Evolutionary conservation across 1,140 invertebrate genomes (phyloP), one percentile per base, ranked within the genome.

Genomic region (Drosophila serrata): DNA sequence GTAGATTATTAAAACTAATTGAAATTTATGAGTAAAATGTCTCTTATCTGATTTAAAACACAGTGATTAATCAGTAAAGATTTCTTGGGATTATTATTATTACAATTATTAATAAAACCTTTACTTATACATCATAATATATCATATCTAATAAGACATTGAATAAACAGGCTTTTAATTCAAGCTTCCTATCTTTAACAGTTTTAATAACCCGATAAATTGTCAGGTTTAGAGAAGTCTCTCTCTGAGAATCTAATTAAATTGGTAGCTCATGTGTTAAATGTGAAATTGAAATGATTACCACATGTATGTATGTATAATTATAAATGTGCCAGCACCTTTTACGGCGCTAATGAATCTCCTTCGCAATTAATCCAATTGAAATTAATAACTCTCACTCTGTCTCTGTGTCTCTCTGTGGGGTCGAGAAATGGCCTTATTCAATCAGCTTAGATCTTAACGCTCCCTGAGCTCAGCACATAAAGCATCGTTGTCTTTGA

Each of bases 361-460:
- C n/a, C 43, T 40, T 33, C 27, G 9, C 43, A 46, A 70, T 37
- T 57, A 57, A 57, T 45, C 40, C 24, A 31, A 57, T 68, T 68
- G 65, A 58, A 27, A 19, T 39, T 39, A 48, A 72, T 70, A 45
- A 57, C 51, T 40, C 29, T 37, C 11, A 43, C 29, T 19, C 27
- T 17, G 6, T 33, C 9, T 53, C 51, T 33, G 4, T 33, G 17
- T 35, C 1, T 22, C n/a, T 51, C n/a, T 3, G 8, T 48, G 15
- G 24, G 31, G 19, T 65, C 24, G 33, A 11, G 24, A 70, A 45
- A 70, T 37, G 17, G 40, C 22, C 40, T 24, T 29, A 45, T 22
- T 57, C 64, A 56, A 70, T 65, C 27, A 49, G 64, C 61, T 68
- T 40, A 65, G 31, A 37, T 43, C 67, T 33, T 39, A 39, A 68